phyloP scores from a whole-genome alignment of 2,888 invertebrate species.

The Drosophila merina region DNA sequence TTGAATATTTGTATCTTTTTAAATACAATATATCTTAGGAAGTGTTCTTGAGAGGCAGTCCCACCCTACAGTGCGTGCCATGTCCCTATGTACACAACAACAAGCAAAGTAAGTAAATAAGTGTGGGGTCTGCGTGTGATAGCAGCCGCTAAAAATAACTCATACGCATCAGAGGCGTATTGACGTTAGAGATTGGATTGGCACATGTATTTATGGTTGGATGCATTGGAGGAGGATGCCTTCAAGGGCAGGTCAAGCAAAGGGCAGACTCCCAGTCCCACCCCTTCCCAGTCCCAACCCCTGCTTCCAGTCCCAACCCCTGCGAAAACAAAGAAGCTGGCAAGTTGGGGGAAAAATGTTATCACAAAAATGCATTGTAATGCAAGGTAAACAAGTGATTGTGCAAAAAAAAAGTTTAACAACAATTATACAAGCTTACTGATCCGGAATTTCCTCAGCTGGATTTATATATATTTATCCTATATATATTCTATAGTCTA shows the following conservation, averaged over 20 bases:
- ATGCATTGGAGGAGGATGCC: conserved; percentile 19
- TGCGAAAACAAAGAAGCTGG: conserved; percentile 9
- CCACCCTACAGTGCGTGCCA: conserved; percentile 14
- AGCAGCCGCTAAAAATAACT: conserved; percentile 48
- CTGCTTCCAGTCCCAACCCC: neutral
- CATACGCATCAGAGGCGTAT: conserved; percentile 32
- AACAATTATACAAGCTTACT: conserved; percentile 39
- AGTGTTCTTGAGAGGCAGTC: conserved; percentile 13
- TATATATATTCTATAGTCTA: too few relatives aligned
- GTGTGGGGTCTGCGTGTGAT: conserved; percentile 44
- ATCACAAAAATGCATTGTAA: conserved; percentile 58
- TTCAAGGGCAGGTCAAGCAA: conserved; percentile 24
- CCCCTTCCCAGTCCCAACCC: neutral
- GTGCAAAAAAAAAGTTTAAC: conserved; percentile 45
- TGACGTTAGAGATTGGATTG: conserved; percentile 48
- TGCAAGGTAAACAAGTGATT: conserved; percentile 68
- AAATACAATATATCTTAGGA: too few relatives aligned
- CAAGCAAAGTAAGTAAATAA: conserved; percentile 6
- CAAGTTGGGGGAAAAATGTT: conserved; percentile 36
- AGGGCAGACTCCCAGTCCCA: conserved; percentile 3
- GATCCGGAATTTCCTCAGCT: neutral
- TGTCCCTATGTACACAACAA: conserved; percentile 14
- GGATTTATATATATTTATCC: too few relatives aligned
- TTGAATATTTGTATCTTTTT: neutral
- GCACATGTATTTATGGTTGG: conserved; percentile 46